Evolutionary conservation across 2,888 invertebrate genomes (phyloP), one percentile per base, ranked within the genome.

Genomic region (Stegophylla sp.): DNA sequence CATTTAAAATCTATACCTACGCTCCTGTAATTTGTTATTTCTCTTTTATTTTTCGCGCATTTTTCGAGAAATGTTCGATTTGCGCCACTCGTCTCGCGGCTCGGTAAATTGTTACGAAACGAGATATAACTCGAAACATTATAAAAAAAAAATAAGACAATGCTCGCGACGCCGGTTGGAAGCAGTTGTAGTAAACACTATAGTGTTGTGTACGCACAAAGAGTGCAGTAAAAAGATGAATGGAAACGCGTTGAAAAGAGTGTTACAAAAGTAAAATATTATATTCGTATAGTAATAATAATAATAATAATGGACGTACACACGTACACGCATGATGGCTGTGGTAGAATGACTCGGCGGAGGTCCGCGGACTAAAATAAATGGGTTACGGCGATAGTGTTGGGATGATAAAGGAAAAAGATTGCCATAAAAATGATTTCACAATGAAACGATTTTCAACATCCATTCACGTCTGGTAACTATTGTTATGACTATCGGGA

Each of bases 191-290:
- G 51, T 26, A 10, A n/a, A 53, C n/a, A 28, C n/a, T n/a, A n/a
- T n/a, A 20, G 48, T 43, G 43, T 56, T 17, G 17, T 10, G 34
- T 10, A n/a, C 4, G 43, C 43, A 67, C 43, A 45, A 34, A 77
- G 45, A 67, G 23, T n/a, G 34, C 45, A 45, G 17, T 13, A n/a
- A 69, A 76, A 76, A 76, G 34, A 26, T 66, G 77, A 77, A 77
- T 69, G 67, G 67, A 26, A 17, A 41, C 17, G 43, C 5, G 45
- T 77, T 77, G 67, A 59, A 69, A 77, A 77, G 77, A 59, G 28
- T 69, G n/a, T 77, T 77, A 77, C 67, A 77, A 77, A 77, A 67
- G 77, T 67, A 77, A 69, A n/a, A n/a, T n/a, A n/a, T n/a, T n/a
- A 67, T 61, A 61, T 34, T 48, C 48, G 63, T 48, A 63, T 53